Base-by-base conservation (phyloP, 1,140 invertebrate species). In the Araneus ventricosus region DNA sequence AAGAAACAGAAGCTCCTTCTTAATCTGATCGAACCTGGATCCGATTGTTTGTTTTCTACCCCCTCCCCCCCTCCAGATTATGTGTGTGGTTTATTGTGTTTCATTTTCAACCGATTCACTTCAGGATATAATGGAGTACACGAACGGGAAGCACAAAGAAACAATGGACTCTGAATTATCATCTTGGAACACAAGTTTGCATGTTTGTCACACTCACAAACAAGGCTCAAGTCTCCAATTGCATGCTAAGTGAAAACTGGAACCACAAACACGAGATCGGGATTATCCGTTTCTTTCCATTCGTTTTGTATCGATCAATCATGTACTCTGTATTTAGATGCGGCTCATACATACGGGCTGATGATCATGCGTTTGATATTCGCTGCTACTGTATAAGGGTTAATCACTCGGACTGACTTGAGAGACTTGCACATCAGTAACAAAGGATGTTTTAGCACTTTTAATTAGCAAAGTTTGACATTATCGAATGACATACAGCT, bases 161-260 rank as follows among this genome's bases (percentile, higher is more conserved):
- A 92, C 90, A 92, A 92, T 92, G 34, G 90, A 34, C 52, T 85
- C 45, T 39, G 57, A 92, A 86, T 91, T 82, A 45, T 41, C 45
- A 75, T 63, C 79, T 39, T 59, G 20, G 41, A 86, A 92, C 82
- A 92, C 90, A 86, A 86, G 80, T 92, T 92, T 92, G 90, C 90
- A 86, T 92, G 90, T 92, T 85, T 86, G 82, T 67, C n/a, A 61
- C 82, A 52, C 90, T 82, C 30, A 63, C 75, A 91, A 91, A 84
- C 57, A 63, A 91, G 59, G 8, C 59, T 57, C 24, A 52, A 75
- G 52, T 70, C 82, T 85, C 57, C 22, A 39, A 67, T 67, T 67
- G 52, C 59, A 86, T 52, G 80, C 61, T 86, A 92, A 92, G 90
- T 92, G 90, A 92, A 92, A 52, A 86, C 37, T 86, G 24, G 59